Conservation (phyloP, 2,113 vertebrate genomes). For the Eubucco bourcierii region DNA sequence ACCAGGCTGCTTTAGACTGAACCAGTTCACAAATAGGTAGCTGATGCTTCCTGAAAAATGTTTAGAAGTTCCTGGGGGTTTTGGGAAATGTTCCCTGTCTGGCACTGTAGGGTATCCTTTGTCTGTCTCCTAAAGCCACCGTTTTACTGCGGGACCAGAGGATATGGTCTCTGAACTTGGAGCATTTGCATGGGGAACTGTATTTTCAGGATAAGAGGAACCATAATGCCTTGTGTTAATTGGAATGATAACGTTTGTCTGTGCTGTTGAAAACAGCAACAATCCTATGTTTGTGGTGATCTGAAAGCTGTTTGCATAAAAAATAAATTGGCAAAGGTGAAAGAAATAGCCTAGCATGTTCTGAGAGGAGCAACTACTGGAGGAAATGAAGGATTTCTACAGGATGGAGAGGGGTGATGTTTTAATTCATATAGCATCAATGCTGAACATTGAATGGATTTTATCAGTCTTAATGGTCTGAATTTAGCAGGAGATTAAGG, state of each 20-base stretch:
- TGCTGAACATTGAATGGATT: not conserved
- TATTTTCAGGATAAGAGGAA: not conserved
- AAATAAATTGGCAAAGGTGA: not conserved
- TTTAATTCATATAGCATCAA: constrained; percentile 17
- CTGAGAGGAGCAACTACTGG: not conserved
- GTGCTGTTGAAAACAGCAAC: not conserved
- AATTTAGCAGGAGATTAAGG: not conserved
- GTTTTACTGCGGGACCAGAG: not conserved
- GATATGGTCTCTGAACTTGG: not conserved
- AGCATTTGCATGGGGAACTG: not conserved
- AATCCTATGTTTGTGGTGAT: not conserved
- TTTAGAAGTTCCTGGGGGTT: not conserved
- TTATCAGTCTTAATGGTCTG: not conserved
- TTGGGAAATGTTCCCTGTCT: not conserved
- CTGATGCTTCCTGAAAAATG: not conserved
- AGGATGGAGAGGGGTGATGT: not conserved
- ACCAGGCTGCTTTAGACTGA: not conserved
- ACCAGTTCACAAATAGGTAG: not conserved
- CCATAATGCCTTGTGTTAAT: not conserved
- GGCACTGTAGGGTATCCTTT: not conserved
- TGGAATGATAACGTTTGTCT: not conserved
- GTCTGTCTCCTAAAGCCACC: not conserved
- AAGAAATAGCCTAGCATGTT: constrained; percentile 5
- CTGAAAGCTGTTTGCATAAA: constrained; percentile 21
- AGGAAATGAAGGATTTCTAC: not conserved